A percentile compares a stretch with the other conserved stretches of the same genome.
Conservation (phyloP, 2,113 vertebrate genomes). For the Strigops habroptila region DNA sequence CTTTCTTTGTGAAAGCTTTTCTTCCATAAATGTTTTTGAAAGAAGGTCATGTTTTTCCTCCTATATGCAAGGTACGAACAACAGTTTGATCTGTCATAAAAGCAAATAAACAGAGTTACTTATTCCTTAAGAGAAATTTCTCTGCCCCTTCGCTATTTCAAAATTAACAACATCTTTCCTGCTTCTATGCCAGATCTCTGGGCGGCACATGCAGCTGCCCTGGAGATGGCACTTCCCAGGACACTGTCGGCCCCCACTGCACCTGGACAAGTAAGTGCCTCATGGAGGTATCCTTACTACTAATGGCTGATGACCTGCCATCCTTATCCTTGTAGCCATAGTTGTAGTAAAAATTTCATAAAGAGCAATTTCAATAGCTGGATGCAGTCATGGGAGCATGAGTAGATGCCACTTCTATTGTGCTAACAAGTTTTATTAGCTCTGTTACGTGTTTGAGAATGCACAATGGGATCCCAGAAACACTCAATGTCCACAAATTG, state of each 20-base stretch:
- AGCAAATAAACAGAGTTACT: neutral
- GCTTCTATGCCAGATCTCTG: neutral
- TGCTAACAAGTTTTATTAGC: neutral
- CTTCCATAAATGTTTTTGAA: neutral
- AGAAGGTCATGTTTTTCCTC: neutral
- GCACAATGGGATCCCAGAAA: neutral
- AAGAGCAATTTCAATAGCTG: neutral
- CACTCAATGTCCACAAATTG: neutral
- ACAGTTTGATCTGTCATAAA: neutral
- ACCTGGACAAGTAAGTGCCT: neutral
- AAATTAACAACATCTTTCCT: neutral
- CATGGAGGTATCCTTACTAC: neutral
- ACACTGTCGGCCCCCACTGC: neutral
- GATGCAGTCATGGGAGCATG: accelerated
- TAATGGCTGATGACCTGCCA: neutral
- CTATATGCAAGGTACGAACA: neutral
- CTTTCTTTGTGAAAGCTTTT: neutral
- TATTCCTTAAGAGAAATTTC: neutral
- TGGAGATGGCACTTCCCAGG: neutral
- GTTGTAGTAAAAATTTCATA: neutral
- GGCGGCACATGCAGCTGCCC: neutral
- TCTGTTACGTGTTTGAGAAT: neutral
- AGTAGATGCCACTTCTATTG: neutral
- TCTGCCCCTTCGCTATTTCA: neutral
- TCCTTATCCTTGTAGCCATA: neutral